A percentile compares a stretch with the other conserved stretches of the same genome.
phyloP scores from a whole-genome alignment of 2,888 invertebrate species.

The Euplagia quadripunctaria region DNA sequence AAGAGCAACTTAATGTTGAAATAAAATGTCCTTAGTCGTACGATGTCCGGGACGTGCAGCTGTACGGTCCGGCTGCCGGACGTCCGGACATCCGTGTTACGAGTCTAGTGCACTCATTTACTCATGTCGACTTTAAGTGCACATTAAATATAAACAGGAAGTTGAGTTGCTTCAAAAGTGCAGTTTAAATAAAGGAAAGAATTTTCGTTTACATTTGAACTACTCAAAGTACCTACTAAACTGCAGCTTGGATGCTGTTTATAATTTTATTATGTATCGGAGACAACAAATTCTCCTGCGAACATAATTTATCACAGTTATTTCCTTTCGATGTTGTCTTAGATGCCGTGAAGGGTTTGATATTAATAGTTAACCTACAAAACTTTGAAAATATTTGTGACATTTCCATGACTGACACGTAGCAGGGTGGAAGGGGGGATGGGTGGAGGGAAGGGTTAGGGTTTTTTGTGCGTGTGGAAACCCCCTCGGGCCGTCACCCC shows the following conservation, averaged over 20 bases:
- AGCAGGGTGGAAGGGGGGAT: no score
- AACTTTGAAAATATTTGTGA: no score
- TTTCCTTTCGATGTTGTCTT: no score
- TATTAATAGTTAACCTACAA: no score
- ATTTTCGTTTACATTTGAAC: not conserved
- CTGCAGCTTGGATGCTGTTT: not conserved
- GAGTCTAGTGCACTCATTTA: constrained; percentile 3
- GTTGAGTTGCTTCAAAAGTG: not conserved
- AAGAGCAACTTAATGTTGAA: not conserved
- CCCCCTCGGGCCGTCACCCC: no score
- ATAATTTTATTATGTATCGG: not conserved
- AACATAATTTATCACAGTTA: no score
- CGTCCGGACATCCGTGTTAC: constrained; percentile 3
- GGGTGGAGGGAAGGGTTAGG: no score
- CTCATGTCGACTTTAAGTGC: not conserved
- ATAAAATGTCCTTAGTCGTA: not conserved
- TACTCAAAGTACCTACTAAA: not conserved
- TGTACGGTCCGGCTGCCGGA: not conserved
- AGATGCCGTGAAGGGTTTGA: no score
- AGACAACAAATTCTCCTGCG: not conserved
- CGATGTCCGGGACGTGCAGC: not conserved
- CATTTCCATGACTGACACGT: no score
- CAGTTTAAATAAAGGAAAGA: not conserved
- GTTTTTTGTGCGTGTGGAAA: no score
- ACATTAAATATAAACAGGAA: not conserved